A percentile compares a stretch with the other conserved stretches of the same genome.
These are phyloP conservation scores for Drymodes brunneopygia DNA, from an alignment of 2,113 vertebrate genomes.

Conservation along the genomic window DNA sequence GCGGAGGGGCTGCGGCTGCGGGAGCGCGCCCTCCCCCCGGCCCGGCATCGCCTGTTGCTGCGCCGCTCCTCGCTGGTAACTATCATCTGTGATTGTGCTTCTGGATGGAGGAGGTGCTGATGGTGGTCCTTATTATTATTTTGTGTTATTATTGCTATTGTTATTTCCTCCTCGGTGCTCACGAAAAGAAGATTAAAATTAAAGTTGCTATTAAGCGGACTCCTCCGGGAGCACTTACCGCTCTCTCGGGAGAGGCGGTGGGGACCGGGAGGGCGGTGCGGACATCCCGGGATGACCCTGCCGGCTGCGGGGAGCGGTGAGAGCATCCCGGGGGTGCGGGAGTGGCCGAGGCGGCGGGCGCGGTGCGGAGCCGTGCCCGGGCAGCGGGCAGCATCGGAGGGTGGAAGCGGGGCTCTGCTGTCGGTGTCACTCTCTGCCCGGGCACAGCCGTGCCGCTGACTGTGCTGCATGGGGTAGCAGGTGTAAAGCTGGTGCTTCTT, in stretches of 20 bases:
- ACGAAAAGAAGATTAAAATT: neutral
- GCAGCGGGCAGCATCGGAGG: neutral
- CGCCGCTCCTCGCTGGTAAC: neutral
- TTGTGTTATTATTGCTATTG: neutral
- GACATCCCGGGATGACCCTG: too few species aligned
- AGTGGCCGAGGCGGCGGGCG: neutral
- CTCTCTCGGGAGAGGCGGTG: neutral
- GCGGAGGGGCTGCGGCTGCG: neutral
- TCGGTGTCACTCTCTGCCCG: accelerated
- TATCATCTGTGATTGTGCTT: neutral
- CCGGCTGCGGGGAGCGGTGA: neutral
- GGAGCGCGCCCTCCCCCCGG: neutral
- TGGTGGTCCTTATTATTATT: neutral
- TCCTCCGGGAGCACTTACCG: neutral
- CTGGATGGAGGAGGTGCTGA: neutral
- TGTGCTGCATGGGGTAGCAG: neutral
- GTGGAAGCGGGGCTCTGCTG: neutral
- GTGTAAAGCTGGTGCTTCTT: neutral
- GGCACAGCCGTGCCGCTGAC: neutral
- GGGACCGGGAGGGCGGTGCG: neutral
- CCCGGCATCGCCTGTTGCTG: slow-evolving; percentile 3
- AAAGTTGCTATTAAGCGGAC: neutral
- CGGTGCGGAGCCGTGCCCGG: neutral
- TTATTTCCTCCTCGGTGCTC: neutral
- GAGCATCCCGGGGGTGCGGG: neutral